Conservation (phyloP, 2,888 invertebrate species). For the Hydroisotoma schaefferi region DNA sequence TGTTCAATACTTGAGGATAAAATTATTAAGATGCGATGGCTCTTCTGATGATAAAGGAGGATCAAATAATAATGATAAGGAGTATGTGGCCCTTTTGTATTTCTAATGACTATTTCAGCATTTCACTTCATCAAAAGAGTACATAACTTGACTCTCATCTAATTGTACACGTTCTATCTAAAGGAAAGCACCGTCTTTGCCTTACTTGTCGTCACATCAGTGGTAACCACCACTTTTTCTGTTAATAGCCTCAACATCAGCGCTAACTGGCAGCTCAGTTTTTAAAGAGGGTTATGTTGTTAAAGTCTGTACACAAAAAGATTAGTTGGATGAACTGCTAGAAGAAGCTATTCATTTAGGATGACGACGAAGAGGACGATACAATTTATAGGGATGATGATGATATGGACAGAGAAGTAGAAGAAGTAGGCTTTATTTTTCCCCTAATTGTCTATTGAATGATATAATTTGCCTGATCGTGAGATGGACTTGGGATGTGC, state of each 20-base stretch:
- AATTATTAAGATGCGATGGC: too few relatives aligned
- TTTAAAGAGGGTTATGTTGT: not conserved
- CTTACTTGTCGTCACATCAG: too few relatives aligned
- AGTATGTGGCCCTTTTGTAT: slow-evolving; percentile 2
- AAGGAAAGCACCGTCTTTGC: slow-evolving; percentile 1
- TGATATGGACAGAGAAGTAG: too few relatives aligned
- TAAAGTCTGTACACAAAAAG: not conserved
- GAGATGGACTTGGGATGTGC: slow-evolving; percentile 40
- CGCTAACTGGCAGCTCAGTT: not conserved
- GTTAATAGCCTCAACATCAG: not conserved
- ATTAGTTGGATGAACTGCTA: too few relatives aligned
- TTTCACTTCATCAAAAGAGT: not conserved
- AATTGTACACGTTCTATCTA: slow-evolving; percentile 12
- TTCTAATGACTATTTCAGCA: slow-evolving; percentile 7
- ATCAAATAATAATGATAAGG: not conserved
- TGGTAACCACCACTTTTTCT: not conserved
- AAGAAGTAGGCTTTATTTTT: slow-evolving; percentile 4
- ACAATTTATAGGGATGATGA: not conserved
- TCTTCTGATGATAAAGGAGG: not conserved
- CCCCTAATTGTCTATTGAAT: slow-evolving; percentile 47
- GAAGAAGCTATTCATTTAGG: too few relatives aligned
- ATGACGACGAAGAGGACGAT: too few relatives aligned
- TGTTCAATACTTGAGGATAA: too few relatives aligned
- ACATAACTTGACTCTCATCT: slow-evolving; percentile 12
- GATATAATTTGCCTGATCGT: slow-evolving; percentile 46